A percentile compares a stretch with the other conserved stretches of the same genome.
phyloP scores from a whole-genome alignment of 2,797 vertebrate species.

The Hafferia zeledoni region DNA sequence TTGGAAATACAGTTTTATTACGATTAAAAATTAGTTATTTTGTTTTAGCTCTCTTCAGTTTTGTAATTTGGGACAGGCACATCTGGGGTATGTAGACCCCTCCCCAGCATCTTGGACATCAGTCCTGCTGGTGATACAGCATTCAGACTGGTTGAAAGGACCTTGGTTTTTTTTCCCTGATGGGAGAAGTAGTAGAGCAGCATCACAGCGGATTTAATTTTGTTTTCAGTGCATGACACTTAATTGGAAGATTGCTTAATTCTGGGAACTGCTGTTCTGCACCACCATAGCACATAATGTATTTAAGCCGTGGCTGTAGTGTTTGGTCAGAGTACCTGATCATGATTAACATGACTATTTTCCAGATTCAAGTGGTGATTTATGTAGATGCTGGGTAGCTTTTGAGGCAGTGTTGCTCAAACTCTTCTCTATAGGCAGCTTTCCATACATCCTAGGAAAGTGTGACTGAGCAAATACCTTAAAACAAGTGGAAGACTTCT shows the following conservation, averaged over 20 bases:
- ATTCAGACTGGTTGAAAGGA: neutral
- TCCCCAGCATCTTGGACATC: neutral
- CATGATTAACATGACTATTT: neutral
- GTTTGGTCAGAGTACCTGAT: conserved; percentile 22
- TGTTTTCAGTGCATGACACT: conserved; percentile 24
- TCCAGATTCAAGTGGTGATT: neutral
- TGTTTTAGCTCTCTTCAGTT: neutral
- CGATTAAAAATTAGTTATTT: neutral
- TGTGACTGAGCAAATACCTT: neutral
- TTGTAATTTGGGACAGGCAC: neutral
- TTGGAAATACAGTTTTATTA: neutral
- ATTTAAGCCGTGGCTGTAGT: conserved; percentile 38
- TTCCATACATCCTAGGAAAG: neutral
- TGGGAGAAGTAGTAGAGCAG: neutral
- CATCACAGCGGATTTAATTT: conserved; percentile 41
- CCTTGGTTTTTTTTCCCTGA: neutral
- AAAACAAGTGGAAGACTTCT: neutral
- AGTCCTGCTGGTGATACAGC: neutral
- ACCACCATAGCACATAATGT: conserved; percentile 10
- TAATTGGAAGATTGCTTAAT: conserved; percentile 65
- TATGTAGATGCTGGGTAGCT: neutral
- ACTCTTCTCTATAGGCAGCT: neutral
- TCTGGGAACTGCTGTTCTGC: conserved; percentile 42
- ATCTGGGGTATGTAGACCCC: neutral
- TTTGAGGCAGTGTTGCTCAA: neutral